Evolutionary conservation across 2,113 vertebrate genomes (phyloP).

Genomic region (Prionailurus bengalensis): DNA sequence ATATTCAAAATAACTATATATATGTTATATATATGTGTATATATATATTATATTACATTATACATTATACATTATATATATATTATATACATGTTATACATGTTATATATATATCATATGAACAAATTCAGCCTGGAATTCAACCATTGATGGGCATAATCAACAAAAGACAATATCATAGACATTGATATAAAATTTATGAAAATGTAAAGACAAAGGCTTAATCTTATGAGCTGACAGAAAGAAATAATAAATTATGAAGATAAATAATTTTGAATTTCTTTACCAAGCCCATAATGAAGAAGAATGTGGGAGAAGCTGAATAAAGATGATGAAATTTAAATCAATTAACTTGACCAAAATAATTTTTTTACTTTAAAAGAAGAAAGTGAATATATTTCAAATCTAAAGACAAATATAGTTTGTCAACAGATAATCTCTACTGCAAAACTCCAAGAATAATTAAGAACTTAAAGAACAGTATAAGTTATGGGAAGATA

Average conservation of each 20-base stretch:
- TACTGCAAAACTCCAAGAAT: background rate
- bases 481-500: background rate
- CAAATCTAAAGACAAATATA: background rate
- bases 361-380: constrained; percentile 40
- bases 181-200: background rate
- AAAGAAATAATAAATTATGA: constrained; percentile 21
- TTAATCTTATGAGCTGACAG: background rate
- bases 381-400: background rate
- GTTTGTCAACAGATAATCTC: background rate
- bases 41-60: too few relatives aligned
- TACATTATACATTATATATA: too few relatives aligned
- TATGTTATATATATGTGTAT: background rate
- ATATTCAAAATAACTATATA: background rate
- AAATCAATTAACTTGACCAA: background rate
- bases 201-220: constrained; percentile 10
- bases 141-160: background rate
- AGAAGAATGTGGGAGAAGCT: background rate
- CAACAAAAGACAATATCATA: background rate
- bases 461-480: background rate
- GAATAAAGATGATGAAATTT: constrained; percentile 32
- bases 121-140: background rate
- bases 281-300: background rate
- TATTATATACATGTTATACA: too few relatives aligned
- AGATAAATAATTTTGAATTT: constrained; percentile 22
- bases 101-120: background rate